Percentiles rank a stretch among this genome's conserved stretches.
These are phyloP conservation scores for Melanotaenia nigrans DNA, from an alignment of 2,797 vertebrate species.

Conservation along the genomic window DNA sequence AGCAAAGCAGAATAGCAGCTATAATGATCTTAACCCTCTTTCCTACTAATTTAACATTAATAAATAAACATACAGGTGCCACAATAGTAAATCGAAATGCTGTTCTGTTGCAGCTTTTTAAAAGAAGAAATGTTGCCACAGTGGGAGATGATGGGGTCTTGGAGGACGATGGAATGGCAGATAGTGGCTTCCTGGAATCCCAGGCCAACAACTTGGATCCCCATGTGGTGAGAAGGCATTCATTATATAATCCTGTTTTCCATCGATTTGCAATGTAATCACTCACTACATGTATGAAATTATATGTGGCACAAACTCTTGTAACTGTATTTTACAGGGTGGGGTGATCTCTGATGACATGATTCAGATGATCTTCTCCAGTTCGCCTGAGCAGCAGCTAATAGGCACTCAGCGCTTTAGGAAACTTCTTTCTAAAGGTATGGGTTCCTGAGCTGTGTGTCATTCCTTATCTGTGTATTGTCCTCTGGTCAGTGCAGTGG, in stretches of 20 bases:
- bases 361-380: constrained; percentile 98
- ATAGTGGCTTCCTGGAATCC: constrained; percentile 94
- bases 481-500: neutral
- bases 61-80: neutral
- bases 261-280: accelerated
- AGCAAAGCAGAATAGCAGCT: constrained; percentile 16
- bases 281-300: neutral
- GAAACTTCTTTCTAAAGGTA: constrained; percentile 98
- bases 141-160: constrained; percentile 88
- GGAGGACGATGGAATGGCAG: constrained; percentile 96
- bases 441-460: constrained; percentile 9
- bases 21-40: neutral
- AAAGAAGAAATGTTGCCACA: constrained; percentile 96
- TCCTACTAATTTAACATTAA: neutral
- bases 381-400: constrained; percentile 94
- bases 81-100: neutral
- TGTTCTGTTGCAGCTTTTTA: constrained; percentile 87
- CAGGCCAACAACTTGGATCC: constrained; percentile 98
- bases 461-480: neutral
- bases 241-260: neutral
- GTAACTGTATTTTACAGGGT: constrained; percentile 77
- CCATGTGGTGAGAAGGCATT: constrained; percentile 83
- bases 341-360: constrained; percentile 95
- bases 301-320: neutral
- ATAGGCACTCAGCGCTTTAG: constrained; percentile 97